Conservation (phyloP, 2,797 vertebrate genomes). For the Helostoma temminkii region DNA sequence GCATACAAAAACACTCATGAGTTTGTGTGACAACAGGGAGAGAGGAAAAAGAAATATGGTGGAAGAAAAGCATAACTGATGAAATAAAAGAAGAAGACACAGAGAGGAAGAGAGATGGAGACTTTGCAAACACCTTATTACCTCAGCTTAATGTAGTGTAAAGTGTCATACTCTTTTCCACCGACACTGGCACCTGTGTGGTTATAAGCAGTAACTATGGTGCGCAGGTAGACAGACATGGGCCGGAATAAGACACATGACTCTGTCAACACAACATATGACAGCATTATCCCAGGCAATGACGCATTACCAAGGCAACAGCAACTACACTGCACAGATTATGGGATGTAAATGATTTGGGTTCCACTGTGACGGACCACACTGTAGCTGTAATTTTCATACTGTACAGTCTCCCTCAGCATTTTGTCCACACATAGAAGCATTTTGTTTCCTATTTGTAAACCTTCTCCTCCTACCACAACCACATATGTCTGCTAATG, state of each 20-base stretch:
- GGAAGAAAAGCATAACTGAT: conserved; percentile 13
- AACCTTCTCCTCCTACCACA: not conserved
- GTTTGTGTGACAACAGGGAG: conserved; percentile 18
- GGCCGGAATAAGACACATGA: conserved; percentile 66
- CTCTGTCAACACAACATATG: conserved; percentile 83
- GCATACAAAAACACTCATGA: conserved; percentile 1
- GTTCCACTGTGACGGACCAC: conserved; percentile 53
- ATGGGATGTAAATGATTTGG: conserved; percentile 69
- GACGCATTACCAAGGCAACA: conserved; percentile 75
- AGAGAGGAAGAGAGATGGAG: conserved; percentile 25
- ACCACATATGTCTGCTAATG: conserved; percentile 10
- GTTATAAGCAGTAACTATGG: conserved; percentile 66
- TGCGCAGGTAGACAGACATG: conserved; percentile 63
- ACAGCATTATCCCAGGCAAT: conserved; percentile 83
- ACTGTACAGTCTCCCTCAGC: conserved; percentile 19
- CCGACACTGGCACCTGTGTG: conserved; percentile 36
- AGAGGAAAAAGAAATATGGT: conserved; percentile 28
- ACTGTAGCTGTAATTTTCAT: conserved; percentile 43
- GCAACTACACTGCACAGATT: conserved; percentile 54
- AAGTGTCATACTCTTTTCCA: conserved; percentile 62
- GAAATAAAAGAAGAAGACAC: conserved; percentile 48
- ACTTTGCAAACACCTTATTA: conserved; percentile 60
- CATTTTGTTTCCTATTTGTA: conserved; percentile 28
- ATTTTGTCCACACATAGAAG: conserved; percentile 28
- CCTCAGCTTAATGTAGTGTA: conserved; percentile 72